These are phyloP conservation scores for Brachionus rubens DNA, from an alignment of 1,140 invertebrate species.

Conservation along the genomic window DNA sequence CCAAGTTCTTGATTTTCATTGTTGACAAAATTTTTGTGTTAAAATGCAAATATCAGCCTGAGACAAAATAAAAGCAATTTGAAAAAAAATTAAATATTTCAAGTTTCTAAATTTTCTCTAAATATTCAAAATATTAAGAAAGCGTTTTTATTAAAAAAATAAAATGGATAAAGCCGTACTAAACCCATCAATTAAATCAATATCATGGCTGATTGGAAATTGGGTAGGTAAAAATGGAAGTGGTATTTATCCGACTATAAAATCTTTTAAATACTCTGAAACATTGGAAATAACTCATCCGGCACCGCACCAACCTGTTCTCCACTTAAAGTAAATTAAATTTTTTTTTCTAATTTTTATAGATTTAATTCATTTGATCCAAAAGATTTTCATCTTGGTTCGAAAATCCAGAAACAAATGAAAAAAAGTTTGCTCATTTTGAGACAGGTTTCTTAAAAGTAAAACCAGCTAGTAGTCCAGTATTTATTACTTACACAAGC, in stretches of 20 bases:
- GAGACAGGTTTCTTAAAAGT: conserved; percentile 40
- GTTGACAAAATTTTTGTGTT: no score
- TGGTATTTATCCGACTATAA: conserved; percentile 40
- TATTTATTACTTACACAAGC: neutral
- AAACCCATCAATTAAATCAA: conserved; percentile 4
- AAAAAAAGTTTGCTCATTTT: conserved; percentile 34
- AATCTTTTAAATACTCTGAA: conserved; percentile 30
- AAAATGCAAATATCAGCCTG: no score
- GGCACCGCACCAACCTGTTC: conserved; percentile 13
- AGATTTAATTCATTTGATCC: neutral
- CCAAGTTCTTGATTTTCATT: no score
- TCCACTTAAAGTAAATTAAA: conserved; percentile 1
- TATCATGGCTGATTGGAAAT: conserved; percentile 18
- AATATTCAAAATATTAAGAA: no score
- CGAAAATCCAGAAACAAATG: conserved; percentile 24
- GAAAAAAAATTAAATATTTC: no score
- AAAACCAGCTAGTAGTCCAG: neutral
- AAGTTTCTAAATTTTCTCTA: no score
- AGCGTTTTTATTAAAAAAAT: no score
- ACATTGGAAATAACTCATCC: conserved; percentile 26
- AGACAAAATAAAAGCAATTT: no score
- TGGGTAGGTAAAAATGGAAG: conserved; percentile 20
- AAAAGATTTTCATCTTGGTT: conserved; percentile 45
- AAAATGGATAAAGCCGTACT: conserved; percentile 11
- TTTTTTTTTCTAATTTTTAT: neutral